Evolutionary conservation across 2,888 invertebrate species (phyloP).

Genomic region (Pseudococcus longispinus): DNA sequence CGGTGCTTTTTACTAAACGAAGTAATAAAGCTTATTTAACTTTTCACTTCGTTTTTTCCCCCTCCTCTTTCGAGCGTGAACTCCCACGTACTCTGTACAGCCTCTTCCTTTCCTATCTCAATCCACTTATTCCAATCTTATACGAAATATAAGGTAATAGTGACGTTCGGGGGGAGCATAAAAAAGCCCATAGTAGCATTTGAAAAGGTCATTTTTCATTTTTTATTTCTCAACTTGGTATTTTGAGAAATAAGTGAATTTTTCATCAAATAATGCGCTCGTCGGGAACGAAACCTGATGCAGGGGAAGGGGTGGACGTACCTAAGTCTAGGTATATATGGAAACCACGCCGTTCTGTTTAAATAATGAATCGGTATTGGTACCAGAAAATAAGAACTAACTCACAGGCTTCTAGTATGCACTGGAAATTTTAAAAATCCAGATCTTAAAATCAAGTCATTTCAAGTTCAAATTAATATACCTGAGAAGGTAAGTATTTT

Average conservation of each 20-base stretch:
- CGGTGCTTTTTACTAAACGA: constrained; percentile 21
- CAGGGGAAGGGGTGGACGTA: no score
- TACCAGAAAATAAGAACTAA: no score
- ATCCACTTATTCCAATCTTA: neutral
- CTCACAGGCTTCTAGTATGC: no score
- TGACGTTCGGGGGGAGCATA: neutral
- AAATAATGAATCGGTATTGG: no score
- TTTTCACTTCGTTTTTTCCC: constrained; percentile 11
- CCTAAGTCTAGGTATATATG: no score
- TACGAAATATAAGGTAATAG: neutral
- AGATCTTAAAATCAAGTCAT: no score
- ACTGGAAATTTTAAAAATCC: no score
- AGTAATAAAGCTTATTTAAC: constrained; percentile 38
- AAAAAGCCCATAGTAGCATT: neutral
- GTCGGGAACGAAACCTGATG: no score
- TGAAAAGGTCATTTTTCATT: constrained; percentile 37
- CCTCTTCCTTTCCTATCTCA: neutral
- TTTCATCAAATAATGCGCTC: no score
- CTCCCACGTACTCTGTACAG: neutral
- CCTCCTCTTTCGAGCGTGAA: neutral
- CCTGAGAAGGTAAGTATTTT: no score
- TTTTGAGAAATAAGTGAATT: neutral
- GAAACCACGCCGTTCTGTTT: no score
- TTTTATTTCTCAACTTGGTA: constrained; percentile 24
- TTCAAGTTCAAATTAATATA: no score